A percentile compares a stretch with the other conserved stretches of the same genome.
Evolutionary conservation across 2,113 vertebrate species (phyloP).

Genomic region (Scortum barcoo): DNA sequence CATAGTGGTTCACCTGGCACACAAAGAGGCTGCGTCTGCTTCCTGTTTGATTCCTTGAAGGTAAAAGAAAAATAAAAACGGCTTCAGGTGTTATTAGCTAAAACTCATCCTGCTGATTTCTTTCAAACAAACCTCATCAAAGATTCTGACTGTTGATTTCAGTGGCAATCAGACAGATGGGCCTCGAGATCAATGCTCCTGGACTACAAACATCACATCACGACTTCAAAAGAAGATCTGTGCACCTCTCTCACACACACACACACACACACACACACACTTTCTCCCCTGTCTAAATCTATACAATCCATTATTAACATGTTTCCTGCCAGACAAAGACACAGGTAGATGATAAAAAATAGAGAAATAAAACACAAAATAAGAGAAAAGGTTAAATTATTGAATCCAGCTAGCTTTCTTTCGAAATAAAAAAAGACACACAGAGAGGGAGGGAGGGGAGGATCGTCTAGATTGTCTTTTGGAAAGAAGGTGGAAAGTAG

Average conservation of each 20-base stretch:
- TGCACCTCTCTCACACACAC: too few species aligned
- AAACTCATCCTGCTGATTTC: slow-evolving; percentile 16
- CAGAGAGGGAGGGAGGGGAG: slow-evolving; percentile 33
- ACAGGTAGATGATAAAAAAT: slow-evolving; percentile 68
- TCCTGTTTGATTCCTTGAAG: not conserved
- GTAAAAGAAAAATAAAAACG: slow-evolving; percentile 21
- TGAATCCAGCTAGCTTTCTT: slow-evolving; percentile 67
- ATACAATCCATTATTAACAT: slow-evolving; percentile 85
- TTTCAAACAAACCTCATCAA: slow-evolving; percentile 48
- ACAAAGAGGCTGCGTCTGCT: too few species aligned
- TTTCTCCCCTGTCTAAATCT: slow-evolving; percentile 56
- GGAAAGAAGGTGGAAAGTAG: slow-evolving; percentile 64
- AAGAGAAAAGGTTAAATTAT: slow-evolving; percentile 81
- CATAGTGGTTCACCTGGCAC: not conserved
- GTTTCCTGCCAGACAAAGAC: slow-evolving; percentile 78
- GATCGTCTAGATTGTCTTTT: slow-evolving; percentile 44
- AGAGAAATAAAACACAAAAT: slow-evolving; percentile 69
- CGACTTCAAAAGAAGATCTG: slow-evolving; percentile 54
- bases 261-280: slow-evolving; percentile 32
- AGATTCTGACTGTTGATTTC: slow-evolving; percentile 54
- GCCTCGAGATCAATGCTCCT: slow-evolving; percentile 53
- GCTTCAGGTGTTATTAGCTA: slow-evolving; percentile 17
- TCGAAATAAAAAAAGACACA: slow-evolving; percentile 47
- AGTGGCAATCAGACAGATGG: slow-evolving; percentile 54
- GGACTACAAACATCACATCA: slow-evolving; percentile 51